These are phyloP conservation scores for Amphipyra berbera DNA, from an alignment of 2,888 invertebrate genomes.

Conservation along the genomic window DNA sequence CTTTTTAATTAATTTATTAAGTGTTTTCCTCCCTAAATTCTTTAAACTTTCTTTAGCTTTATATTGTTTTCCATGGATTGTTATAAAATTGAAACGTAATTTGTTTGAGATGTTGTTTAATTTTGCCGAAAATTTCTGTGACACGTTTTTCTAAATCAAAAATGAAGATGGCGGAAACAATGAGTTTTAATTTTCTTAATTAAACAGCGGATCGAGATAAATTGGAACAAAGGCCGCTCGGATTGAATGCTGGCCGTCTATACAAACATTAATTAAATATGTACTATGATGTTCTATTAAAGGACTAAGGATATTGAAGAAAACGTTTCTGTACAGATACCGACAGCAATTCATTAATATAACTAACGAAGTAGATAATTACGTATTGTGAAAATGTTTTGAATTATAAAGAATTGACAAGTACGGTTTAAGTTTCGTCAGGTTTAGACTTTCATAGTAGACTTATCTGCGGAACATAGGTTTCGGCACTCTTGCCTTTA, in stretches of 20 bases:
- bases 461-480: no score
- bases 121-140: slow-evolving; percentile 8
- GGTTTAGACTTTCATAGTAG: no score
- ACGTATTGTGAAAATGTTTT: no score
- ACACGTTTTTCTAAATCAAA: slow-evolving; percentile 5
- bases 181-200: slow-evolving; percentile 31
- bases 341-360: no score
- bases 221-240: slow-evolving; percentile 13
- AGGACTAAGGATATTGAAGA: no score
- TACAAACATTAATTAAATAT: slow-evolving; percentile 5
- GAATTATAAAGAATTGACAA: no score
- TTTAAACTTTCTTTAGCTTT: slow-evolving; percentile 10
- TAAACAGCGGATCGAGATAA: slow-evolving; percentile 22
- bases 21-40: slow-evolving; percentile 8
- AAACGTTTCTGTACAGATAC: no score
- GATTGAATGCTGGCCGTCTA: not conserved
- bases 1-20: no score
- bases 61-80: slow-evolving; percentile 19
- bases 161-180: slow-evolving; percentile 17
- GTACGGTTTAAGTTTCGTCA: no score
- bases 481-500: no score
- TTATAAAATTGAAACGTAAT: slow-evolving; percentile 27
- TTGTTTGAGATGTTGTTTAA: slow-evolving; percentile 16
- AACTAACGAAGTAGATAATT: no score
- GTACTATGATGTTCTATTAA: no score